Percentiles rank a stretch among this genome's conserved stretches.
phyloP scores from a whole-genome alignment of 2,888 invertebrate species.

The Brachycybe producta region DNA sequence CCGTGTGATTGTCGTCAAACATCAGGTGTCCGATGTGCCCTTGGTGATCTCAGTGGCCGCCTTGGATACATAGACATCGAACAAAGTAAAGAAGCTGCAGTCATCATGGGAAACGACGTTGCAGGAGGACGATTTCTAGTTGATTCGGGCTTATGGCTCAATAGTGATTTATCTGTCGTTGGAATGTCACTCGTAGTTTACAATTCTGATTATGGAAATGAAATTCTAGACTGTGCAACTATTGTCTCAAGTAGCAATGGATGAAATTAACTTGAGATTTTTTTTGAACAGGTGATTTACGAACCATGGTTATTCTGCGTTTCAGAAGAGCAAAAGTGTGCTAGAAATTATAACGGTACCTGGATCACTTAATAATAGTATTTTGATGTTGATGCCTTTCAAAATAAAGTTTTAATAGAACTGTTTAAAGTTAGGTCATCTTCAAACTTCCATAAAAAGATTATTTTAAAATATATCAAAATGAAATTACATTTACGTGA shows the following conservation, averaged over 20 bases:
- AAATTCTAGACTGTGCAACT: neutral
- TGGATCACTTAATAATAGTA: no score
- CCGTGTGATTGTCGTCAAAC: constrained; percentile 3
- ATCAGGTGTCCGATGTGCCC: neutral
- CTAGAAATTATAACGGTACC: no score
- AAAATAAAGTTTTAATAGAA: no score
- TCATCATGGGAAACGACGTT: neutral
- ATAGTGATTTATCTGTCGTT: neutral
- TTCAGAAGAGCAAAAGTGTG: no score
- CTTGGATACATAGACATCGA: neutral
- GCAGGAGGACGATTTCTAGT: constrained; percentile 2
- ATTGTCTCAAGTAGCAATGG: neutral
- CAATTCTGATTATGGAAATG: neutral
- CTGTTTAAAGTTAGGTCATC: no score
- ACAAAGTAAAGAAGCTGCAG: neutral
- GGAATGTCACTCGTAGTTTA: constrained; percentile 4
- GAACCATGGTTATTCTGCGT: no score
- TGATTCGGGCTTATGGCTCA: neutral
- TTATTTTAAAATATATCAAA: no score
- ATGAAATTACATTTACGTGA: no score
- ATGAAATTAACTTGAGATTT: no score
- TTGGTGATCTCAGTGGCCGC: constrained; percentile 8
- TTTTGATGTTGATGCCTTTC: no score
- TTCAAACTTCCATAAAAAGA: no score
- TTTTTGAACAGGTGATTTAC: no score